Conservation (phyloP, 1,140 invertebrate genomes). For the Diprion similis region DNA sequence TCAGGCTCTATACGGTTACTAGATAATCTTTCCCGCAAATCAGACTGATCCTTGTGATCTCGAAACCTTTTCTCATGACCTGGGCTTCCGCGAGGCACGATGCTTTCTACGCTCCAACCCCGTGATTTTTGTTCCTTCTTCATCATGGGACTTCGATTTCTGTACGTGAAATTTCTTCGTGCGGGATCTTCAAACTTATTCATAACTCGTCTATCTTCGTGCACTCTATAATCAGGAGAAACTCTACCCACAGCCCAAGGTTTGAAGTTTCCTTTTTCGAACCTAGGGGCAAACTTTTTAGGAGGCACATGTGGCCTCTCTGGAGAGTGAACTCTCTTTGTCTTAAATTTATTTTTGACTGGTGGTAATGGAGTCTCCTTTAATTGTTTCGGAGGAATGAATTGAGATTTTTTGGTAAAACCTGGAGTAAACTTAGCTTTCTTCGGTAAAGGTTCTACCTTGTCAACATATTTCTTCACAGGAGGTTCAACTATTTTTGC, state of each 20-base stretch:
- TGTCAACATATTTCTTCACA: constrained; percentile 17
- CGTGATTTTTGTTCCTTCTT: constrained; percentile 20
- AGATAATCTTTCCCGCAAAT: constrained; percentile 49
- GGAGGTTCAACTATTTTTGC: neutral
- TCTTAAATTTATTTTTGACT: constrained; percentile 26
- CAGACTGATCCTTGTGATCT: constrained; percentile 35
- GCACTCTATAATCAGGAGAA: neutral
- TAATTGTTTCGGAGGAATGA: constrained; percentile 31
- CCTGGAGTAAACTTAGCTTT: constrained; percentile 23
- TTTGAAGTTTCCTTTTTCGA: constrained; percentile 28
- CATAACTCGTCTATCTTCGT: constrained; percentile 15
- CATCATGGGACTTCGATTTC: neutral
- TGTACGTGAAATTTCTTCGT: constrained; percentile 13
- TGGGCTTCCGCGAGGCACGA: constrained; percentile 34
- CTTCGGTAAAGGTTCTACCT: constrained; percentile 20
- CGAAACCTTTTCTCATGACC: constrained; percentile 46
- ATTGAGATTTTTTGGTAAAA: constrained; percentile 4
- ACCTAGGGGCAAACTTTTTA: constrained; percentile 38
- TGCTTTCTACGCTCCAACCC: constrained; percentile 35
- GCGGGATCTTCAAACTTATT: constrained; percentile 17
- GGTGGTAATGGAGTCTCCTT: constrained; percentile 26
- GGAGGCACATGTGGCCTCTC: constrained; percentile 29
- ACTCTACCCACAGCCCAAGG: constrained; percentile 19
- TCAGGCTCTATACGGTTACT: constrained; percentile 40
- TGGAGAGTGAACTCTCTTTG: constrained; percentile 34